Evolutionary conservation across 2,888 invertebrate species (phyloP).

Genomic region (Netelia virgata): DNA sequence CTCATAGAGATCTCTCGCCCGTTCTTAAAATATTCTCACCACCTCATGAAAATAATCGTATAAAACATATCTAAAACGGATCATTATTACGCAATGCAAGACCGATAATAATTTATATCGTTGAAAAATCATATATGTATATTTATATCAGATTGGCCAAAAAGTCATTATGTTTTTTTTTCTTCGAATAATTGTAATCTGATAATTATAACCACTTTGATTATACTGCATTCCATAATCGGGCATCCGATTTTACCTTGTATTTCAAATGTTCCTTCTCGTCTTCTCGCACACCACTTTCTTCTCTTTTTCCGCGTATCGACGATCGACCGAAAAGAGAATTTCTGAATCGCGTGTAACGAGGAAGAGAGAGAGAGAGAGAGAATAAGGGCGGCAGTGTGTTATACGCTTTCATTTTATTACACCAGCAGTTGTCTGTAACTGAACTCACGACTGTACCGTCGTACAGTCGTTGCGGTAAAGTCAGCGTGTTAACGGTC

Average conservation of each 20-base stretch:
- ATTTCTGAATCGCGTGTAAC: conserved; percentile 28
- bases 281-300: background rate
- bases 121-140: background rate
- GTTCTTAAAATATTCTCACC: conserved; percentile 12
- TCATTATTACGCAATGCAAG: background rate
- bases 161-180: no score
- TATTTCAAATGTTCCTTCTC: background rate
- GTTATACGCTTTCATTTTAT: conserved; percentile 54
- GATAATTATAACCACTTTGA: no score
- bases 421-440: conserved; percentile 25
- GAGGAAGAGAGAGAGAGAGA: background rate
- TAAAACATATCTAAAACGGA: background rate
- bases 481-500: conserved; percentile 54
- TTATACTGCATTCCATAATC: background rate
- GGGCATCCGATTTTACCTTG: background rate
- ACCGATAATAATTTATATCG: background rate
- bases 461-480: conserved; percentile 48
- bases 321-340: conserved; percentile 6
- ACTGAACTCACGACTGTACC: conserved; percentile 43
- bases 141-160: background rate
- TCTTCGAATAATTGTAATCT: no score
- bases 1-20: conserved; percentile 3
- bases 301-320: background rate
- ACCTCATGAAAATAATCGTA: background rate
- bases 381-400: background rate